Percentiles rank a stretch among this genome's conserved stretches.
Conservation (phyloP, 2,113 vertebrate genomes). For the Bucco capensis region DNA sequence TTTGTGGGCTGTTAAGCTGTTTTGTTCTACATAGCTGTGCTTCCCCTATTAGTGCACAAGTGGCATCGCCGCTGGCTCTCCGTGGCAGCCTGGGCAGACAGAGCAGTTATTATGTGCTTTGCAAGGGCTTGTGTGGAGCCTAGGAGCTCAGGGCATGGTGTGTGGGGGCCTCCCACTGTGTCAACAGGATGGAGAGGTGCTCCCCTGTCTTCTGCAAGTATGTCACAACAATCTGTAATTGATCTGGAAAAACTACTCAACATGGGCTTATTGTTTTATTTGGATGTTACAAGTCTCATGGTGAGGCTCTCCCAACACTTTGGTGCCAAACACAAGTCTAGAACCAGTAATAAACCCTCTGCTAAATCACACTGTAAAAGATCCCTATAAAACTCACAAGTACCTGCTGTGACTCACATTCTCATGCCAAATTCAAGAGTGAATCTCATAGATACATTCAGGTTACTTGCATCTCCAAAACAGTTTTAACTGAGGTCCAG, state of each 20-base stretch:
- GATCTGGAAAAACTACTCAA: not conserved
- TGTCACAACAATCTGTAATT: not conserved
- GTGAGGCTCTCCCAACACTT: not conserved
- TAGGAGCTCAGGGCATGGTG: not conserved
- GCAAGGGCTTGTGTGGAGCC: not conserved
- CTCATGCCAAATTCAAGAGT: not conserved
- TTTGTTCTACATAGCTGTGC: not conserved
- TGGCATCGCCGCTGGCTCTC: not conserved
- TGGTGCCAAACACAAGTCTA: not conserved
- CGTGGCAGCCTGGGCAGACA: not conserved
- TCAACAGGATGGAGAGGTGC: not conserved
- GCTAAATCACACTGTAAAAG: accelerated
- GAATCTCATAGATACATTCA: accelerated
- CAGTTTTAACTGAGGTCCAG: not conserved
- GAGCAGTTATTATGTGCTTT: not conserved
- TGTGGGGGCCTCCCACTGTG: accelerated
- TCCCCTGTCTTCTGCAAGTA: not conserved
- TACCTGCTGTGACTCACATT: not conserved
- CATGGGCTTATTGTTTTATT: not conserved
- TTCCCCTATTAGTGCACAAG: not conserved
- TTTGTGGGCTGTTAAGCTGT: not conserved
- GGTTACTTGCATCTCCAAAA: not conserved
- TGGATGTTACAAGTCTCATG: accelerated
- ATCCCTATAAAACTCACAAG: not conserved
- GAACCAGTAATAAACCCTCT: not conserved